Percentiles rank a stretch among this genome's conserved stretches.
Evolutionary conservation across 2,113 vertebrate genomes (phyloP).

Genomic region (Struthio camelus): DNA sequence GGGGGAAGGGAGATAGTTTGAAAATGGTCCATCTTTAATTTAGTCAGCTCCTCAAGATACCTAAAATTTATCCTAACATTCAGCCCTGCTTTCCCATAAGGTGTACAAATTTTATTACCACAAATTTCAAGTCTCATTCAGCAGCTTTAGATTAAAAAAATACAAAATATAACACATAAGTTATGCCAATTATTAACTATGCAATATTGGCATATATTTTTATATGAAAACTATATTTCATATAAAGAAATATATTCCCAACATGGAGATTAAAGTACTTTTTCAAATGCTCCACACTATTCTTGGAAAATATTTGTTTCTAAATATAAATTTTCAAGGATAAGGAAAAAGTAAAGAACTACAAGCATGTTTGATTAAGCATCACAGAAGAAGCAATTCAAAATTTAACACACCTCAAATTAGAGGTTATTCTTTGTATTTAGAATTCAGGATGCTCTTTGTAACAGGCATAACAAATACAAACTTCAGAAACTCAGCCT

Average conservation of each 20-base stretch:
- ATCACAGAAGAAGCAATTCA: neutral
- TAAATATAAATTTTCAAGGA: constrained; percentile 44
- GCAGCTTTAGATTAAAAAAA: neutral
- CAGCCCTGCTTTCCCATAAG: neutral
- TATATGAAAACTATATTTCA: neutral
- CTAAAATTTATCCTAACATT: neutral
- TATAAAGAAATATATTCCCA: neutral
- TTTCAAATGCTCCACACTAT: constrained; percentile 21
- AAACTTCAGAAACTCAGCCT: neutral
- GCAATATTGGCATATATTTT: neutral
- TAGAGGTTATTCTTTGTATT: neutral
- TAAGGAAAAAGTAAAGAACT: neutral
- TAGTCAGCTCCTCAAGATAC: neutral
- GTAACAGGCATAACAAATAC: neutral
- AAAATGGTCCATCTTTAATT: neutral
- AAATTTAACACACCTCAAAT: neutral
- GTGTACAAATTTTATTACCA: neutral
- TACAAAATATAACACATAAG: neutral
- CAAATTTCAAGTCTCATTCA: neutral
- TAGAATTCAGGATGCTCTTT: neutral
- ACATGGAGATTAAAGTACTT: neutral
- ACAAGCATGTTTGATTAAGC: neutral
- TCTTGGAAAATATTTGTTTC: constrained; percentile 39
- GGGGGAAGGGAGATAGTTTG: neutral
- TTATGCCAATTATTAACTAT: neutral